Base-by-base conservation (phyloP, 2,113 vertebrate species). In the Pseudonaja textilis region DNA sequence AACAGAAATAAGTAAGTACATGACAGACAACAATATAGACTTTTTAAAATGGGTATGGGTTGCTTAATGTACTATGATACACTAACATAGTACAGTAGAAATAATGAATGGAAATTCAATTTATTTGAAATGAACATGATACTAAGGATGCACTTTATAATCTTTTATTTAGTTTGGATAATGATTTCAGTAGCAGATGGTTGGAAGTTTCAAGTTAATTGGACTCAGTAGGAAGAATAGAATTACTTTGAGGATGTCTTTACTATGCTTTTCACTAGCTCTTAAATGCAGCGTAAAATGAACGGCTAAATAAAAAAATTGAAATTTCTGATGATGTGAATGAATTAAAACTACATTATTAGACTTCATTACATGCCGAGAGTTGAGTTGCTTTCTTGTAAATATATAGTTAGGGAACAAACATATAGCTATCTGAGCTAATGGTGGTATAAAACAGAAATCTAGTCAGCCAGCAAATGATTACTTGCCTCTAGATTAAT, bases 191-290 rank as follows among this genome's bases (percentile, higher is more conserved):
- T 93, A 88, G 89, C 92, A 97, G 95, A 95, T 93, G 95, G 89
- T 25, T 96, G 95, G 93, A 97, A 94, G 89, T 94, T 92, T 95
- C 95, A 85, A 95, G 86, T 95, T 96, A 97, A 89, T 54, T 95
- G 88, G 52, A 91, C 18, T 93, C 54, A 90, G 74, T 93, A 92
- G 89, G 92, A 96, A 94, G 88, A 96, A 96, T 16, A 95, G 91
- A 93, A 88, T 97, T 94, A 89, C 81, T 96, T 94, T 88, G 47
- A 88, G 91, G 89, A 7, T 94, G 45, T 95, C 89, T 92, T 91
- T 93, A 50, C 39, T 94, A 86, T 94, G 89, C 5, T 91, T 25
- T 95, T 93, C 50, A 94, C 57, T 87, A 1, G 29, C 61, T 86
- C 1, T 85, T 94, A 61, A 86, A 92, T 89, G 91, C 1, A 34